A percentile compares a stretch with the other conserved stretches of the same genome.
Evolutionary conservation across 2,888 invertebrate species (phyloP).

Genomic region (Cylloceria caligata): DNA sequence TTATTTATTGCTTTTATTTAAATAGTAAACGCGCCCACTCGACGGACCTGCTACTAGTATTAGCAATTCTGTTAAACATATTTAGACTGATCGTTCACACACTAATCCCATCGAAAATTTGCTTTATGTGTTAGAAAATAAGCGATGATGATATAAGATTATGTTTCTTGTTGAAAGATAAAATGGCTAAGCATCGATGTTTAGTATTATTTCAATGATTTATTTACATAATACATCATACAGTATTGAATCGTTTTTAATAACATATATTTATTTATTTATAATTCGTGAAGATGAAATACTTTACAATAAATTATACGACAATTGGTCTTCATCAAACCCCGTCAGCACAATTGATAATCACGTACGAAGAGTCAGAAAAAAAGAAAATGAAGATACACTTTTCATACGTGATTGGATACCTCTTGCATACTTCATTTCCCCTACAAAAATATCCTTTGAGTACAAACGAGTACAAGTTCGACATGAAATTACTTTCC

Average conservation of each 20-base stretch:
- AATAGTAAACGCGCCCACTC: conserved; percentile 51
- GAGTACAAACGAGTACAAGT: conserved; percentile 21
- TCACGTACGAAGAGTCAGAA: conserved; percentile 1
- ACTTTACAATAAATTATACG: conserved; percentile 74
- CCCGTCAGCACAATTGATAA: conserved; percentile 38
- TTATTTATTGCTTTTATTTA: conserved; percentile 44
- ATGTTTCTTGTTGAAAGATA: conserved; percentile 20
- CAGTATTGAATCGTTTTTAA: conserved; percentile 68
- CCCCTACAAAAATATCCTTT: conserved; percentile 10
- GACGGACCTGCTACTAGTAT: conserved; percentile 46
- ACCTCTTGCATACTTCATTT: conserved; percentile 26
- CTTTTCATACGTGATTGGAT: conserved; percentile 5
- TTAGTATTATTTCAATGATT: conserved; percentile 55
- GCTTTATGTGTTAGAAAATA: conserved; percentile 19
- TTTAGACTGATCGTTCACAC: conserved; percentile 20
- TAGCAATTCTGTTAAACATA: conserved; percentile 15
- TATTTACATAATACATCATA: conserved; percentile 71
- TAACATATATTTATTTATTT: conserved; percentile 70
- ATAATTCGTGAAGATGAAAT: conserved; percentile 47
- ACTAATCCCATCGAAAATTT: background rate
- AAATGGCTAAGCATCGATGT: conserved; percentile 47
- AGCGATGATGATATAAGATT: conserved; percentile 11
- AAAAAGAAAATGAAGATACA: background rate
- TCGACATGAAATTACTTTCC: conserved; percentile 1
- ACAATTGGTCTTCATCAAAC: conserved; percentile 54